phyloP scores from a whole-genome alignment of 2,113 vertebrate genomes.

The cattle (Bos taurus) region DNA sequence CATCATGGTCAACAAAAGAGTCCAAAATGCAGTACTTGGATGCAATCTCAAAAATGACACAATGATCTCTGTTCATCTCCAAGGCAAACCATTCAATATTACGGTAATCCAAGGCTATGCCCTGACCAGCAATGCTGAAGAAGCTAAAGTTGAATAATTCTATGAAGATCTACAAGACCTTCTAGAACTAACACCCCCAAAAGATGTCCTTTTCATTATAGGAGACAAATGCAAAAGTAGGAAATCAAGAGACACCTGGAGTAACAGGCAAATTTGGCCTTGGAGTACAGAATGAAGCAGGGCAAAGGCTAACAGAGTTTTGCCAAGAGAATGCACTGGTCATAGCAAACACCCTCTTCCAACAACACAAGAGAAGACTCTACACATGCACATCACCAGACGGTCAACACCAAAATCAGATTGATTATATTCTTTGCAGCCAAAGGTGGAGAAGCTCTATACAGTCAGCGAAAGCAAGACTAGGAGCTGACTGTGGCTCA shows the following conservation, averaged over 20 bases:
- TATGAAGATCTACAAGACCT: neutral
- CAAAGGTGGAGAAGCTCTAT: neutral
- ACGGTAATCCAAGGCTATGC: neutral
- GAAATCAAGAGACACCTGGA: neutral
- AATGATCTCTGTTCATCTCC: neutral
- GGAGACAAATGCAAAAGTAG: neutral
- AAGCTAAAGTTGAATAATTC: neutral
- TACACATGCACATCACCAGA: neutral
- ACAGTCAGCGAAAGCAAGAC: neutral
- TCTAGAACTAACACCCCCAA: neutral
- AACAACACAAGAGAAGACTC: neutral
- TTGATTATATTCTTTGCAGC: neutral
- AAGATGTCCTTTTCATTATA: neutral
- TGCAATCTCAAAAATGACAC: neutral
- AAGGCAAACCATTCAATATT: neutral
- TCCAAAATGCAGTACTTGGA: accelerated
- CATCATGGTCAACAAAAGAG: neutral
- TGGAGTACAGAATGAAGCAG: neutral
- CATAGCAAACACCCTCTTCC: neutral
- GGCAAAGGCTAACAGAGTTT: neutral
- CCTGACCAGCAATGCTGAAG: neutral
- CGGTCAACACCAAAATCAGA: neutral
- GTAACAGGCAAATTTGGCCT: neutral
- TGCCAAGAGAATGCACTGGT: neutral
- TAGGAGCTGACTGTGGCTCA: accelerated